Evolutionary conservation across 2,797 vertebrate genomes (phyloP), one percentile per base, ranked within the genome.

Genomic region (Sebastiscus tertius): DNA sequence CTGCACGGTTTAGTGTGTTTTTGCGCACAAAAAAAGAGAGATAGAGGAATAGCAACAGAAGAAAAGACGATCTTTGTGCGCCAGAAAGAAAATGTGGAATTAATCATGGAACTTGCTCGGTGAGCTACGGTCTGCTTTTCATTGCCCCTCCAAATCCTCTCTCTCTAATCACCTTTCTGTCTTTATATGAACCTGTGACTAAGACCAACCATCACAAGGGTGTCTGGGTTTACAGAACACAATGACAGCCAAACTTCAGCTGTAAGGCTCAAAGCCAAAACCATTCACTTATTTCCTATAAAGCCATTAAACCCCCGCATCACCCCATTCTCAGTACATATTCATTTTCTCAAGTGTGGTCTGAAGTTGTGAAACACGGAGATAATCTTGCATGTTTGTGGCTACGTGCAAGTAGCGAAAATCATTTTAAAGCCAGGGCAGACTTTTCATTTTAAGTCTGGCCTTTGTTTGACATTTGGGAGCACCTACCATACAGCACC

Each of bases 1-100:
- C 13, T 64, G 22, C 67, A 20, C 54, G 54, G 55, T 80, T 78
- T 26, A 82, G 62, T 76, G 42, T 75, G 36, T 84, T 64, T 81
- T 42, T 88, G 59, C 66, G 69, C 33, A 76, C 27, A 52, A 80
- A 26, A 55, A 79, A 26, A 71, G 26, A 42, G 36, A 71, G 9
- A 81, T 54, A 42, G 46, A 75, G 26, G 55, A 39, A 75, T 52
- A 59, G 75, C 75, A 85, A 68, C 49, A 81, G 58, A 85, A 72
- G 36, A 84, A 82, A 72, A 70, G n/a, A 77, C 7, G 6, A 49
- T 85, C 11, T 82, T 26, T 74, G 29, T 67, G 69, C 63, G 66
- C 86, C 81, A 85, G 70, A 83, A 67, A 72, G 72, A 86, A 20
- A 91, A 91, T 87, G 65, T 91, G 83, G 79, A 83, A 59, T 86